Conservation (phyloP, 2,888 invertebrate species). For the Trisateles emortualis region DNA sequence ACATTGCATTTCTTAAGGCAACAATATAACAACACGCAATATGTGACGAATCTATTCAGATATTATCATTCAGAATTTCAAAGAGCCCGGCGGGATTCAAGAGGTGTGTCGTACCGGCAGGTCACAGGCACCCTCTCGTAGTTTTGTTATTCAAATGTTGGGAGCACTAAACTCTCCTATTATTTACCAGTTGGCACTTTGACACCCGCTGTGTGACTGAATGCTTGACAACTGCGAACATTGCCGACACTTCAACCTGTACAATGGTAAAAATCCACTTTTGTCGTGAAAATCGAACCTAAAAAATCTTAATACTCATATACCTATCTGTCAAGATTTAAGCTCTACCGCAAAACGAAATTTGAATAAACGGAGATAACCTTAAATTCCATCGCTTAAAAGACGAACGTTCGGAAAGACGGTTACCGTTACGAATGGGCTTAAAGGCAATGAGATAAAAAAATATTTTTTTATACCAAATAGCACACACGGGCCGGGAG, state of each 20-base stretch:
- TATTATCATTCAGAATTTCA: conserved; percentile 42
- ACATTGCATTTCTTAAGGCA: conserved; percentile 34
- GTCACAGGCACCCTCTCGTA: conserved; percentile 50
- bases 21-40: conserved; percentile 29
- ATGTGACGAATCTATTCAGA: conserved; percentile 44
- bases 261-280: conserved; percentile 38
- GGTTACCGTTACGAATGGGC: conserved; percentile 84
- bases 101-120: conserved; percentile 52
- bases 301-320: conserved; percentile 57
- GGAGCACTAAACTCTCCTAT: conserved; percentile 50
- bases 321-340: conserved; percentile 74
- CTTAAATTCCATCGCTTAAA: conserved; percentile 69
- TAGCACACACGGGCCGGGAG: conserved; percentile 76
- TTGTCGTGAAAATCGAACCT: conserved; percentile 31
- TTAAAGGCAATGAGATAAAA: conserved; percentile 80
- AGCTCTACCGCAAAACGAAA: conserved; percentile 65
- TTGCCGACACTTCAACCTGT: conserved; percentile 40
- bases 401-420: conserved; percentile 74
- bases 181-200: conserved; percentile 52
- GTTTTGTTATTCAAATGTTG: conserved; percentile 63
- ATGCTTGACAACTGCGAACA: conserved; percentile 56
- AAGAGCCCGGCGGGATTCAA: conserved; percentile 39
- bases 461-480: conserved; percentile 72
- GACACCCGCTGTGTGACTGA: conserved; percentile 49
- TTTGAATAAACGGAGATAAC: conserved; percentile 69